A percentile compares a stretch with the other conserved stretches of the same genome.
phyloP scores from a whole-genome alignment of 2,113 vertebrate genomes.

The Bubo bubo region DNA sequence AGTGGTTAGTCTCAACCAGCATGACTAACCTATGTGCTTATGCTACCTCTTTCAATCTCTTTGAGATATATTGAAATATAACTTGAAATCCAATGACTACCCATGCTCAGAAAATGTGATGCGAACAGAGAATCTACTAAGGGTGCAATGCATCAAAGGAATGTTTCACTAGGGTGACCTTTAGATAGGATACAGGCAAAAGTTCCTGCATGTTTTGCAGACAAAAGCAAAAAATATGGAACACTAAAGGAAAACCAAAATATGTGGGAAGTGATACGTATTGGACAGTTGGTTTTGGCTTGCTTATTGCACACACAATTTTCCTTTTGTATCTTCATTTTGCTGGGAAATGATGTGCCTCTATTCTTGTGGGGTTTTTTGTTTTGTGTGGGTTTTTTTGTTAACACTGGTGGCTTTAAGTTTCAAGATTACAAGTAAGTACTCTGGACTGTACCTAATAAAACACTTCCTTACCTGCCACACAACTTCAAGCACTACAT shows the following conservation, averaged over 20 bases:
- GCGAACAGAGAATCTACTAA: background rate
- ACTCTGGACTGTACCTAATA: background rate
- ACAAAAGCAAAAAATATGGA: background rate
- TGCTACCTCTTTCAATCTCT: background rate
- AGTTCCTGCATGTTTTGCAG: background rate
- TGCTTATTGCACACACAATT: background rate
- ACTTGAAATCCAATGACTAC: background rate
- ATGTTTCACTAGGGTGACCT: background rate
- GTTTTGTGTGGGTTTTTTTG: background rate
- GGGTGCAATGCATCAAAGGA: background rate
- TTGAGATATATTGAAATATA: background rate
- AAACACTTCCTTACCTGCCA: background rate
- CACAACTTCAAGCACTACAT: rapidly evolving
- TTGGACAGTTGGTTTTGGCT: background rate
- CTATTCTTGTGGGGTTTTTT: background rate
- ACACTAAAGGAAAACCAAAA: background rate
- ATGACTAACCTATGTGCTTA: background rate
- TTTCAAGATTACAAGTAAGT: background rate
- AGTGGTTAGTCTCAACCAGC: background rate
- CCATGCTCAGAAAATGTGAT: background rate
- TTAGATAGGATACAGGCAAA: background rate
- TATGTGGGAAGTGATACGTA: background rate
- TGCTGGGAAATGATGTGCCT: background rate
- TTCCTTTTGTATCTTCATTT: background rate
- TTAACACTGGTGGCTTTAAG: background rate